Base-by-base conservation (phyloP, 92 coral and sea anemone genomes). In the Epizoanthus stellaris region DNA sequence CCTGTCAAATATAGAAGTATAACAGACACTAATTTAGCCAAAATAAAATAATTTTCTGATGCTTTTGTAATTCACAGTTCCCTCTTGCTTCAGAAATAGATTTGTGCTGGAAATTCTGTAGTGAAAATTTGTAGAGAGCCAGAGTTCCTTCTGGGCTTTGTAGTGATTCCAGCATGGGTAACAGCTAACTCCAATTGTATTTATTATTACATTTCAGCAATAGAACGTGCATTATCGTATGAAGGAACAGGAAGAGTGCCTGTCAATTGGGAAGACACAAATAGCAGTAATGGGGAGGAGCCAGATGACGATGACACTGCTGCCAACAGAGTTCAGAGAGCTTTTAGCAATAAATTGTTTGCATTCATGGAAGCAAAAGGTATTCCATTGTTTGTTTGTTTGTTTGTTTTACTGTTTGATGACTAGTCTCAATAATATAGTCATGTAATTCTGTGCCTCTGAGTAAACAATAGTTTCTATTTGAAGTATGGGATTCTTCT, bases 221-320 rank as follows among this genome's bases (percentile, higher is more conserved):
- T 94, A 20, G 98, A 92, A 19, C 94, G 95, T 68, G 98, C 98
- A 11, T 16, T 94, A 60, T 85, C 94, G 1, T 96, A 96, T 86
- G 58, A 92, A 34, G 98, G 91, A 38, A 94, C 96, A n/a, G 98
- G 98, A 23, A 88, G 93, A 54, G 87, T 96, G 10, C 98, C 98
- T 3, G 86, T 85, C 56, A 92, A 85, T 88, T 96, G 98, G 98
- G 98, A 94, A 82, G 92, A 93, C 47, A 89, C 70, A 9, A 77
- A 77, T 38, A 77, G 82, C 68, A 77, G 82, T 10, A 92, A 91
- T 67, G 96, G 91, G 67, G 91, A 88, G 13, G 93, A 91, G 39
- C 82, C 66, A 0, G 90, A 93, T 20, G 94, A 91, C 8, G 98
- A 94, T 16, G 80, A 85, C 57, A 86, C 79, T 12, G 68, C 80